Conservation (phyloP, 2,888 invertebrate genomes). For the Coecobrya sp. region DNA sequence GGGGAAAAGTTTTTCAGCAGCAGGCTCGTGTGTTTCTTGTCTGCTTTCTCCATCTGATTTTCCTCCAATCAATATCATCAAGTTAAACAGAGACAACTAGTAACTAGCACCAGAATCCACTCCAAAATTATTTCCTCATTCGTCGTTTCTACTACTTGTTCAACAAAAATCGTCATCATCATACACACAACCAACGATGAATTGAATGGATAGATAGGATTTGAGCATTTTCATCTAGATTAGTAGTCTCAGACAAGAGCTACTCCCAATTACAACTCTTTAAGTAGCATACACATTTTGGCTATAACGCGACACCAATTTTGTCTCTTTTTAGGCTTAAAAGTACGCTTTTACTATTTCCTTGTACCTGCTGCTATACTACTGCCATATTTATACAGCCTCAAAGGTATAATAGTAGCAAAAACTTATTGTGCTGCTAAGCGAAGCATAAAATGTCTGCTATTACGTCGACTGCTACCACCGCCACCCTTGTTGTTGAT, state of each 20-base stretch:
- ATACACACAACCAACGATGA: background rate
- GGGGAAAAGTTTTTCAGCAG: constrained; percentile 54
- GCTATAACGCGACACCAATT: background rate
- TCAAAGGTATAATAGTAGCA: constrained; percentile 26
- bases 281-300: background rate
- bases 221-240: constrained; percentile 39
- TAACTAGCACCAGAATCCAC: background rate
- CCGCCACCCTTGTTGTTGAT: background rate
- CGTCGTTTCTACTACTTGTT: background rate
- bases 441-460: constrained; percentile 45
- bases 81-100: background rate
- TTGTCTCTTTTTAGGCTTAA: background rate
- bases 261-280: constrained; percentile 19
- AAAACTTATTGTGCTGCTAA: constrained; percentile 61
- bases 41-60: background rate
- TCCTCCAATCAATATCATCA: constrained; percentile 11
- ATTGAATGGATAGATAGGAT: background rate
- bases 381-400: background rate
- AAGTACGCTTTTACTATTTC: background rate
- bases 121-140: constrained; percentile 26
- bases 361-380: constrained; percentile 33
- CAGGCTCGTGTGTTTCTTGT: background rate
- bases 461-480: constrained; percentile 28
- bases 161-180: constrained; percentile 24
- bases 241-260: background rate